phyloP scores from a whole-genome alignment of 2,113 vertebrate genomes.

The Platysternon megacephalum region DNA sequence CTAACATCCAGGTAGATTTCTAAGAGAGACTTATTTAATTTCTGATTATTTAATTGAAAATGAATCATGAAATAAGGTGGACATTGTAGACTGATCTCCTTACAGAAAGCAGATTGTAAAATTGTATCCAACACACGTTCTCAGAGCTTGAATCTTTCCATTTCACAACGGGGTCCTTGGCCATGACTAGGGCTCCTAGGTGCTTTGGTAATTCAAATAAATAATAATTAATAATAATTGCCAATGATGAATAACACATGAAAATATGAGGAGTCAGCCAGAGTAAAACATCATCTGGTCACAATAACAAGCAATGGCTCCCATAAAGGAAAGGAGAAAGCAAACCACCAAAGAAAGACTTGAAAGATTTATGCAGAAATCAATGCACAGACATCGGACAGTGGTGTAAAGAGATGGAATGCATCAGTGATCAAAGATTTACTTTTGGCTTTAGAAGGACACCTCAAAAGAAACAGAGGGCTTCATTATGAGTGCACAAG shows the following conservation, averaged over 20 bases:
- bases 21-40: neutral
- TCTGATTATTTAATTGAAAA: neutral
- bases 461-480: neutral
- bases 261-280: no score
- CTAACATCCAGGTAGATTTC: neutral
- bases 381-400: neutral
- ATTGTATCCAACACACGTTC: neutral
- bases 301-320: no score
- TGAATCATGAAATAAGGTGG: accelerated
- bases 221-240: no score
- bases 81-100: neutral
- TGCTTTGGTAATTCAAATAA: no score
- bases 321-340: no score
- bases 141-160: neutral
- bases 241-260: no score
- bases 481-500: neutral
- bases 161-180: no score
- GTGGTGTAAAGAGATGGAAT: neutral
- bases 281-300: no score
- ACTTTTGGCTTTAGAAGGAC: neutral
- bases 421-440: neutral
- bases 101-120: neutral
- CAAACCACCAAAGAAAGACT: no score
- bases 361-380: no score
- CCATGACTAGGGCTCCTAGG: no score